These are phyloP conservation scores for Apaloderma vittatum DNA, from an alignment of 2,113 vertebrate species.

Conservation along the genomic window DNA sequence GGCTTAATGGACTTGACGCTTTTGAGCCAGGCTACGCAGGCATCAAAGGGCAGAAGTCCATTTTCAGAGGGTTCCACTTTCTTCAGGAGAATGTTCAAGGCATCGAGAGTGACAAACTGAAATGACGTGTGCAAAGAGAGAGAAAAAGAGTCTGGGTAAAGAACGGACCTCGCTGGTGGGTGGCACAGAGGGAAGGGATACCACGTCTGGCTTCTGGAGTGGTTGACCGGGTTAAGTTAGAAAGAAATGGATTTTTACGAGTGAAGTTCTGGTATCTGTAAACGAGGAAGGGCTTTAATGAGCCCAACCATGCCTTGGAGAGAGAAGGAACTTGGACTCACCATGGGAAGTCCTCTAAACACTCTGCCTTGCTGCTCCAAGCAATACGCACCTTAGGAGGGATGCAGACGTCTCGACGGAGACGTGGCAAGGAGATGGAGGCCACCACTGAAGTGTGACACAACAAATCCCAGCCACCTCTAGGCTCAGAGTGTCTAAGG, in stretches of 20 bases:
- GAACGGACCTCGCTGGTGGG: not conserved
- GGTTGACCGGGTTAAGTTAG: too few relatives aligned
- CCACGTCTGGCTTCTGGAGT: too few relatives aligned
- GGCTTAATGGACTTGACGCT: not conserved
- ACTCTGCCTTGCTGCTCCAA: not conserved
- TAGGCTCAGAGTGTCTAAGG: too few relatives aligned
- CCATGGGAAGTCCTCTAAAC: not conserved
- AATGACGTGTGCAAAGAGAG: not conserved
- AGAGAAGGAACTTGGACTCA: not conserved
- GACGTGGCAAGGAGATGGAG: not conserved
- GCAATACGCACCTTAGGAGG: not conserved
- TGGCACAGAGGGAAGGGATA: not conserved
- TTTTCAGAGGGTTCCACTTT: not conserved
- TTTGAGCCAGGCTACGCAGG: not conserved
- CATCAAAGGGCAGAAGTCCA: not conserved
- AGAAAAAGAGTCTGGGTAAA: not conserved
- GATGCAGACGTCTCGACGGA: fast-evolving
- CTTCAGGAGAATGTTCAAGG: not conserved
- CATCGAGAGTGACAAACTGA: not conserved
- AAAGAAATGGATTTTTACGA: not conserved
- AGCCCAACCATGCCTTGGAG: not conserved
- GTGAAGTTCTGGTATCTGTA: not conserved
- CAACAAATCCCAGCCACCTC: not conserved
- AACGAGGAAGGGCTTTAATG: not conserved
- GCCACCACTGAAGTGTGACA: too few relatives aligned